phyloP scores from a whole-genome alignment of 2,888 invertebrate genomes.

The Epistrophella euchroma region DNA sequence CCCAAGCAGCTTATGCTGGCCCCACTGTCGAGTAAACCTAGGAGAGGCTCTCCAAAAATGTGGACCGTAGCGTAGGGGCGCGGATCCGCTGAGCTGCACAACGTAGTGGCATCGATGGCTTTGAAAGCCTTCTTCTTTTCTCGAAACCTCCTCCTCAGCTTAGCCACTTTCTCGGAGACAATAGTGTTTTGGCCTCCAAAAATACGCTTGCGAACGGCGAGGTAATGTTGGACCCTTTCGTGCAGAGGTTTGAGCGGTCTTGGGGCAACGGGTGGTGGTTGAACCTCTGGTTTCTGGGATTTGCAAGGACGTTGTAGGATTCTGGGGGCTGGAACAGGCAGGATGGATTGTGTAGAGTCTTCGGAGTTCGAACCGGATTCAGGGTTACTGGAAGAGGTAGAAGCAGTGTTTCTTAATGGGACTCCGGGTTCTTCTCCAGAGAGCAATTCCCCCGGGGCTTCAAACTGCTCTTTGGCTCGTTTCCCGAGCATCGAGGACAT shows the following conservation, averaged over 20 bases:
- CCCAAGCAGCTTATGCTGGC: not conserved
- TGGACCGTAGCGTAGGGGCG: not conserved
- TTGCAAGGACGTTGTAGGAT: not conserved
- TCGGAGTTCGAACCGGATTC: no score
- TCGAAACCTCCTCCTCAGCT: not conserved
- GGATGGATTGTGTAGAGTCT: no score
- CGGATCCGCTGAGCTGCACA: not conserved
- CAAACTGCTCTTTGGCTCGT: not conserved
- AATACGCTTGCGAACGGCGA: not conserved
- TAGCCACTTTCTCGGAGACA: not conserved
- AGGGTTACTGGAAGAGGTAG: no score
- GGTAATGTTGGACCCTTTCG: not conserved
- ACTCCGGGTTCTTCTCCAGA: not conserved
- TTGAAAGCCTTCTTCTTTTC: not conserved
- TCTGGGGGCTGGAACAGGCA: not conserved
- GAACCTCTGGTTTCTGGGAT: no score
- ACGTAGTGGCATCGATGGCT: not conserved
- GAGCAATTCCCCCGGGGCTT: constrained; percentile 1
- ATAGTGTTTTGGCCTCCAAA: not conserved
- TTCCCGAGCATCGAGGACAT: not conserved
- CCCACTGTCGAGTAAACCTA: not conserved
- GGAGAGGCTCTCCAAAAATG: not conserved
- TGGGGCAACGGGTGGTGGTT: no score
- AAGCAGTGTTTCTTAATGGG: no score
- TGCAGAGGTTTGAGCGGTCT: not conserved